These are phyloP conservation scores for Drosophila niveifrons DNA, from an alignment of 2,888 invertebrate species.

Conservation along the genomic window DNA sequence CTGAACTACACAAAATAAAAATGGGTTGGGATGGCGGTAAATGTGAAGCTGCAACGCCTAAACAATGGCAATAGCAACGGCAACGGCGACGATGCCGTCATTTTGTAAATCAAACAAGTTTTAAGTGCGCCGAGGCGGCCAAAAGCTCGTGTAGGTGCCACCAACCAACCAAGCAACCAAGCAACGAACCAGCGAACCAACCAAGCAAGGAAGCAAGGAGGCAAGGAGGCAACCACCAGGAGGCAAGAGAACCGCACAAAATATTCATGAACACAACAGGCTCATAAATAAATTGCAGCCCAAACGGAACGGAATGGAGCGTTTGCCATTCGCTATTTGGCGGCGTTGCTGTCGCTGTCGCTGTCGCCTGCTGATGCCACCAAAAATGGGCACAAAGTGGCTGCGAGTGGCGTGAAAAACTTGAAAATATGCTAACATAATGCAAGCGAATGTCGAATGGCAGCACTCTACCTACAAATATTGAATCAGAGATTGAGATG, in stretches of 20 bases:
- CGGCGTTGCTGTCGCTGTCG: conserved; percentile 5
- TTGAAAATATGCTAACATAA: conserved; percentile 73
- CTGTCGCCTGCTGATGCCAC: conserved; percentile 57
- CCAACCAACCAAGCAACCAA: neutral
- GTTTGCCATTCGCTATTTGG: conserved; percentile 6
- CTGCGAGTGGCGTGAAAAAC: conserved; percentile 63
- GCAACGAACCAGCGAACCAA: too few relatives aligned
- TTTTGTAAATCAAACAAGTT: conserved; percentile 72
- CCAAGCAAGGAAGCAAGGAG: too few relatives aligned
- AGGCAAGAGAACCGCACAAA: conserved; percentile 50
- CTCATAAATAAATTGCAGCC: conserved; percentile 74
- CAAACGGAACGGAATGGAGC: conserved; percentile 45
- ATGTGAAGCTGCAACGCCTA: conserved; percentile 26
- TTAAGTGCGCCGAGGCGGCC: conserved; percentile 61
- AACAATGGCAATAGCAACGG: conserved; percentile 42
- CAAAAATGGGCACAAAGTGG: conserved; percentile 57
- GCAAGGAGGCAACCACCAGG: conserved; percentile 2
- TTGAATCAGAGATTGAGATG: conserved; percentile 5
- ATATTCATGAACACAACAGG: conserved; percentile 76
- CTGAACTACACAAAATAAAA: conserved; percentile 23
- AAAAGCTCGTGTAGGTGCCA: conserved; percentile 43
- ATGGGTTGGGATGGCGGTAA: neutral
- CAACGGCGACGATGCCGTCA: conserved; percentile 55
- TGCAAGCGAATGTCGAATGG: conserved; percentile 34
- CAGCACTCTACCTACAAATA: conserved; percentile 8